These are phyloP conservation scores for Drosophila bifasciata DNA, from an alignment of 1,140 invertebrate species.

Conservation along the genomic window DNA sequence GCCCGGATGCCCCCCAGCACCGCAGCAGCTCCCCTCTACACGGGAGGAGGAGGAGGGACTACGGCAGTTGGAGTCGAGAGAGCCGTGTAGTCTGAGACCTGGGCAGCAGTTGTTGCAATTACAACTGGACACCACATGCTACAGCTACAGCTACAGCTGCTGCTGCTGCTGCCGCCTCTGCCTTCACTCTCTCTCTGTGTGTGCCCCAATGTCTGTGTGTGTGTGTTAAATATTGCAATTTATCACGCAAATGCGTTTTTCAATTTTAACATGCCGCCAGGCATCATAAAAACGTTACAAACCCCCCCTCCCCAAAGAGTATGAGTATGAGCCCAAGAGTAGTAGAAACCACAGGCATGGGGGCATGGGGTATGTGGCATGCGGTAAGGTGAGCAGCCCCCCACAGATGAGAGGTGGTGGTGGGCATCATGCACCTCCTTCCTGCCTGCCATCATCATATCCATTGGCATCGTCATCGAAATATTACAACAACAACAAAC, in stretches of 20 bases:
- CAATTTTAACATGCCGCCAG: conserved; percentile 84
- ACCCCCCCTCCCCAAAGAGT: conserved; percentile 66
- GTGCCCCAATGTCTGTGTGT: conserved; percentile 26
- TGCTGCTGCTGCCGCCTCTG: conserved; percentile 61
- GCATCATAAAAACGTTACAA: conserved; percentile 84
- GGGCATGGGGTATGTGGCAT: conserved; percentile 1
- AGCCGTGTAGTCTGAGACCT: conserved; percentile 46
- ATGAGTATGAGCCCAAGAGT: conserved; percentile 59
- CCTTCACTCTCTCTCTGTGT: neutral
- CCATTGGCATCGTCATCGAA: conserved; percentile 15
- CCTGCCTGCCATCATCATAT: too few relatives aligned
- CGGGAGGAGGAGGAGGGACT: too few relatives aligned
- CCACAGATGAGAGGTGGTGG: conserved; percentile 21
- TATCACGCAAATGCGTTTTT: conserved; percentile 84
- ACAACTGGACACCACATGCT: conserved; percentile 81
- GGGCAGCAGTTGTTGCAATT: conserved; percentile 76
- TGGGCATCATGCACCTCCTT: conserved; percentile 5
- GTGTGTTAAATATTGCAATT: conserved; percentile 84
- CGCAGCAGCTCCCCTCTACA: conserved; percentile 20
- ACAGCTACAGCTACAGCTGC: conserved; percentile 53
- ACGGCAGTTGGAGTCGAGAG: too few relatives aligned
- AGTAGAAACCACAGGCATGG: conserved; percentile 20
- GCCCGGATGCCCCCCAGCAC: conserved; percentile 47
- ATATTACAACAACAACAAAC: conserved; percentile 11
- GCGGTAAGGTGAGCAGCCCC: conserved; percentile 29